phyloP scores from a whole-genome alignment of 2,113 vertebrate genomes.

The Cyprinodon variegatus region DNA sequence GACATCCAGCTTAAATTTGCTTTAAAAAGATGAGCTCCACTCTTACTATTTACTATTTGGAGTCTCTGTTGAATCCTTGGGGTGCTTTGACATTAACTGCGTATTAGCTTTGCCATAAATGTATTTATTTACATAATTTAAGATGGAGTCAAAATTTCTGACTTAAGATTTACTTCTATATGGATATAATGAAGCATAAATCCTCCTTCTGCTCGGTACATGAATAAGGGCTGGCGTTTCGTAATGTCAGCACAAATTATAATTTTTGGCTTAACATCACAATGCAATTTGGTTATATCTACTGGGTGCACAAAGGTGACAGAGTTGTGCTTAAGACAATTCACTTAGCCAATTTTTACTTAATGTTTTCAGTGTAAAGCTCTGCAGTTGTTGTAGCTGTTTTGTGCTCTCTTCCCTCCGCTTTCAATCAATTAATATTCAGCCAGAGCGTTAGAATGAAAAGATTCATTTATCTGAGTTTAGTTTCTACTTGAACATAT shows the following conservation, averaged over 20 bases:
- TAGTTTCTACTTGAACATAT: neutral
- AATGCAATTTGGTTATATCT: constrained; percentile 53
- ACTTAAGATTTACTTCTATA: constrained; percentile 40
- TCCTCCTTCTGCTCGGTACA: constrained; percentile 42
- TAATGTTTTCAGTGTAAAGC: constrained; percentile 37
- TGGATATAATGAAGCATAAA: constrained; percentile 39
- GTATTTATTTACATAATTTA: constrained; percentile 12
- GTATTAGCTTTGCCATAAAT: constrained; percentile 37
- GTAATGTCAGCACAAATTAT: constrained; percentile 63
- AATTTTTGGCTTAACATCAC: constrained; percentile 67
- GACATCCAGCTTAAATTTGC: constrained; percentile 13
- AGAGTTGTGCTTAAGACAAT: constrained; percentile 53
- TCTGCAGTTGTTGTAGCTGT: constrained; percentile 32
- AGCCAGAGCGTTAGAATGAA: constrained; percentile 37
- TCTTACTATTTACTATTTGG: constrained; percentile 24
- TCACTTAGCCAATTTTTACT: constrained; percentile 65
- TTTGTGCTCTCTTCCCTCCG: constrained; percentile 38
- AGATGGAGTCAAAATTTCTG: constrained; percentile 21
- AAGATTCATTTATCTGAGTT: constrained; percentile 17
- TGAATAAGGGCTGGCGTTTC: constrained; percentile 60
- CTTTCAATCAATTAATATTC: constrained; percentile 58
- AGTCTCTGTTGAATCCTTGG: constrained; percentile 26
- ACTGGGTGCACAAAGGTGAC: constrained; percentile 54
- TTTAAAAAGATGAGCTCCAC: constrained; percentile 17
- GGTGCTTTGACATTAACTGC: constrained; percentile 52